Conservation (phyloP, 2,113 vertebrate genomes). For the Daboia siamensis region DNA sequence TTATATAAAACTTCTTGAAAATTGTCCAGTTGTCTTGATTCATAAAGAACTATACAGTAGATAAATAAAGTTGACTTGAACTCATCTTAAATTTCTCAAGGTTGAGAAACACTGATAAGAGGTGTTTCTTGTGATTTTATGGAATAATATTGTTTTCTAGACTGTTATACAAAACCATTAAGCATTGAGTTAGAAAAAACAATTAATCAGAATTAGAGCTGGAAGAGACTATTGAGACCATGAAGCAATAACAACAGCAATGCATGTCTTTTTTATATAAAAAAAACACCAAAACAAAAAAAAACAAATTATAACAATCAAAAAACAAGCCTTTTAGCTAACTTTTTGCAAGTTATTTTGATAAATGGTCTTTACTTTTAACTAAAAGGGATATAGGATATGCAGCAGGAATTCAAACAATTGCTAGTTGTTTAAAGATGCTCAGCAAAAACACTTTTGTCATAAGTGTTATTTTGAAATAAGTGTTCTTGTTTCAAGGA, state of each 20-base stretch:
- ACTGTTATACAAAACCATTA: not conserved
- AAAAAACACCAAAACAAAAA: not conserved
- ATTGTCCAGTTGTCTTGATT: not conserved
- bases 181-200: not conserved
- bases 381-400: not conserved
- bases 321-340: not conserved
- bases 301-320: not conserved
- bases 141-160: not conserved
- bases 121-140: not conserved
- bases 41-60: not conserved
- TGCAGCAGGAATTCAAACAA: constrained; percentile 41
- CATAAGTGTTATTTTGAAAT: constrained; percentile 4
- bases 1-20: not conserved
- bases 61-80: not conserved
- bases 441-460: constrained; percentile 27
- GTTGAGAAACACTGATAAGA: not conserved
- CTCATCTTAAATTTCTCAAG: not conserved
- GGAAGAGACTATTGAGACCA: not conserved
- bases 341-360: not conserved
- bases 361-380: not conserved
- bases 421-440: constrained; percentile 55
- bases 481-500: constrained; percentile 48
- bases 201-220: not conserved
- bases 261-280: not conserved
- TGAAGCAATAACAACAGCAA: not conserved